A percentile compares a stretch with the other conserved stretches of the same genome.
Evolutionary conservation across 2,797 vertebrate species (phyloP).

Genomic region (Pantherophis vulpinus): DNA sequence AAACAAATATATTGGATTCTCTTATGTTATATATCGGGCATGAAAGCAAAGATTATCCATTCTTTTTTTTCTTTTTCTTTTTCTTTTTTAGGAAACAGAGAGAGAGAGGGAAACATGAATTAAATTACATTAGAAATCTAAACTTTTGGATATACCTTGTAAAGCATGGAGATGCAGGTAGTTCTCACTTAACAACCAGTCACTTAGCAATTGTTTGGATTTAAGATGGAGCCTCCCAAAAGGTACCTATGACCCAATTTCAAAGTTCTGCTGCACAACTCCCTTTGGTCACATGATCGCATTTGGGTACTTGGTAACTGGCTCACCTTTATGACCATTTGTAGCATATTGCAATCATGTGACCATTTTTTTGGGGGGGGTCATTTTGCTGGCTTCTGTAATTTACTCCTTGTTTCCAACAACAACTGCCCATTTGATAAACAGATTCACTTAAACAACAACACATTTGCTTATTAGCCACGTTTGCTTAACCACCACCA

Average conservation of each 20-base stretch:
- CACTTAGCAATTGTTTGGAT: neutral
- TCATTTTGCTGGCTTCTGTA: neutral
- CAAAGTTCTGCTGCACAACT: neutral
- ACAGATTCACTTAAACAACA: neutral
- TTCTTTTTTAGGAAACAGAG: neutral
- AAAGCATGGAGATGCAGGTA: neutral
- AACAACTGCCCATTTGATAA: neutral
- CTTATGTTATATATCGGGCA: neutral
- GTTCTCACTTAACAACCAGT: neutral
- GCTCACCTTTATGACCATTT: neutral
- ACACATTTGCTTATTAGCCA: neutral
- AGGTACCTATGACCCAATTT: neutral
- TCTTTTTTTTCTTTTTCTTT: neutral
- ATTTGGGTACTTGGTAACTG: neutral
- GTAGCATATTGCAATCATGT: neutral
- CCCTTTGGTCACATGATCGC: neutral
- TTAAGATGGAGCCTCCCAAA: neutral
- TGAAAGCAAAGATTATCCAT: neutral
- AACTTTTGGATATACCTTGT: neutral
- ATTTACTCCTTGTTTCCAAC: neutral
- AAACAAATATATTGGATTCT: neutral
- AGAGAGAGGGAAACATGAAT: neutral
- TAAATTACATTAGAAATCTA: neutral
- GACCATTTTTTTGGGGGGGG: neutral
- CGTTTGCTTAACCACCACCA: neutral